These are phyloP conservation scores for Galbula dea DNA, from an alignment of 2,113 vertebrate genomes.

Conservation along the genomic window DNA sequence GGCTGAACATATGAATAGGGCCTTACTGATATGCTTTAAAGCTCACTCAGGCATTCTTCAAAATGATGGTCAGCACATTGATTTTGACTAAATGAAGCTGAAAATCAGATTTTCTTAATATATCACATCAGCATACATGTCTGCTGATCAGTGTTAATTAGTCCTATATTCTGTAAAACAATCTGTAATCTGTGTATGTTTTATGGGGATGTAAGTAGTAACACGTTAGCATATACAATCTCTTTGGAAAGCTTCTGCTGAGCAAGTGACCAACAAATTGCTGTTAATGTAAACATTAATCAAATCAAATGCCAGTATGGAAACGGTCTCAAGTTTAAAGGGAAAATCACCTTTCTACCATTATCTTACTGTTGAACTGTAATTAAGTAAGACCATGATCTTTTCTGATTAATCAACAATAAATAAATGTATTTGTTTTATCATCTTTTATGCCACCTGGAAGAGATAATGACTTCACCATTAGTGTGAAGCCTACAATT, in stretches of 20 bases:
- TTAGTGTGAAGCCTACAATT: not conserved
- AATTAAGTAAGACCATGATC: not conserved
- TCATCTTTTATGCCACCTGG: not conserved
- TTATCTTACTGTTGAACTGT: conserved; percentile 31
- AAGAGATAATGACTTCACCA: not conserved
- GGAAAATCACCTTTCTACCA: not conserved
- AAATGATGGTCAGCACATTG: conserved; percentile 38
- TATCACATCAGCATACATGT: conserved; percentile 14
- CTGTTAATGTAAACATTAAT: conserved; percentile 66
- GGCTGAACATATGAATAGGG: not conserved
- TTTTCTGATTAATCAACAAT: conserved; percentile 14
- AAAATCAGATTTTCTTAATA: conserved; percentile 51
- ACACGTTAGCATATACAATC: conserved; percentile 36
- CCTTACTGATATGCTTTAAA: conserved; percentile 11
- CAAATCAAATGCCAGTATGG: conserved; percentile 40
- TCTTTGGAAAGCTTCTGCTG: conserved; percentile 59
- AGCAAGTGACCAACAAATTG: conserved; percentile 71
- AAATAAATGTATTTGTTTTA: not conserved
- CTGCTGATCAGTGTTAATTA: conserved; percentile 69
- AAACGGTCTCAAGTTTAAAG: not conserved
- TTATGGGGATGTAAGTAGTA: conserved; percentile 52
- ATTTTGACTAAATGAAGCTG: conserved; percentile 31
- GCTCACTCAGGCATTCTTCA: not conserved
- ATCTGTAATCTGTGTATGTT: conserved; percentile 57
- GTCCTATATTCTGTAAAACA: conserved; percentile 53